Percentiles rank a stretch among this genome's conserved stretches.
Conservation (phyloP, 30 jellyfish, hydroid and myxozoan genomes). For the Turritopsis dohrnii region DNA sequence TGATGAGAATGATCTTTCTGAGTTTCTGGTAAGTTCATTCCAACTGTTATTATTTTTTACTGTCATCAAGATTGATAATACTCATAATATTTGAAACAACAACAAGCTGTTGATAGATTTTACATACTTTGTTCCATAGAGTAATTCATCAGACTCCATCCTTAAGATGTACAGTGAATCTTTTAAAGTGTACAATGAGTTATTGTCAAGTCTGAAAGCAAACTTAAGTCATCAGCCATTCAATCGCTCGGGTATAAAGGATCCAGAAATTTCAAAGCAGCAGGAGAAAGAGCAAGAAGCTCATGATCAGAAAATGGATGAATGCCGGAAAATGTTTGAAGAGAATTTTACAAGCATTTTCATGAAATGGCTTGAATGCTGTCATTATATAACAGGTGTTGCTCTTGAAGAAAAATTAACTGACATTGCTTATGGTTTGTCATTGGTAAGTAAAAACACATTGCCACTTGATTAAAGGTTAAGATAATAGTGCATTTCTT, state of each 20-base stretch:
- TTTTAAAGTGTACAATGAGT: not conserved
- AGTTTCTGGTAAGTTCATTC: not conserved
- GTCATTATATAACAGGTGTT: conserved; percentile 12
- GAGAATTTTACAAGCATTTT: not conserved
- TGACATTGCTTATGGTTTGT: not conserved
- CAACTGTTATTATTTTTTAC: not conserved
- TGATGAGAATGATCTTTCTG: not conserved
- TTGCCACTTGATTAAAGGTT: too few relatives aligned
- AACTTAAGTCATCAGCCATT: not conserved
- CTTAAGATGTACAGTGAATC: not conserved
- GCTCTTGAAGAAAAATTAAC: not conserved
- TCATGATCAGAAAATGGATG: not conserved
- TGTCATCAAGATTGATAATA: too few relatives aligned
- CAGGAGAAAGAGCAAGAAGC: conserved; percentile 8
- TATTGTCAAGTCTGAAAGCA: not conserved
- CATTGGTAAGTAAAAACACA: conserved; percentile 1
- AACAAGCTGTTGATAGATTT: not conserved
- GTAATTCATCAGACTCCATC: not conserved
- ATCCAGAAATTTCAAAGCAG: not conserved
- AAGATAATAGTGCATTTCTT: not conserved
- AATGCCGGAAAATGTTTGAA: not conserved
- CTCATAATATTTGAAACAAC: not conserved
- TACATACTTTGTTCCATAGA: not conserved
- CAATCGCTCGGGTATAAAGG: not conserved
- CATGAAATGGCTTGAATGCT: conserved; percentile 8